Percentiles rank a stretch among this genome's conserved stretches.
Conservation (phyloP, 2,113 vertebrate genomes). For the Ellobius talpinus region DNA sequence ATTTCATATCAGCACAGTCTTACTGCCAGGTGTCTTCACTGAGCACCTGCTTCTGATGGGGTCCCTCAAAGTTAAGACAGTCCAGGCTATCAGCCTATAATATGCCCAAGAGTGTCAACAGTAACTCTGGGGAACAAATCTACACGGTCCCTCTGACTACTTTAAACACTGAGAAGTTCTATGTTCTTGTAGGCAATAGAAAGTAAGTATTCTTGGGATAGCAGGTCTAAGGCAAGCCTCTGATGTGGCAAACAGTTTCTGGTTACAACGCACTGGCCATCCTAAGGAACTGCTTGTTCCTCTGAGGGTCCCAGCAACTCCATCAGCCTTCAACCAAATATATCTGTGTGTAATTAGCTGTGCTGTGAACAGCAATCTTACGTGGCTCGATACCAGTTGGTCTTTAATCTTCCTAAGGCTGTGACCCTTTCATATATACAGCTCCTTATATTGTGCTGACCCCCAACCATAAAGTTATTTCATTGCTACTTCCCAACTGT, state of each 20-base stretch:
- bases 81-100: background rate
- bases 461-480: background rate
- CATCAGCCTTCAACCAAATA: background rate
- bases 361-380: background rate
- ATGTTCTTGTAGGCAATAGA: background rate
- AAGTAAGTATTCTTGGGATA: background rate
- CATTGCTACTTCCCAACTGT: background rate
- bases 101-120: background rate
- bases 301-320: background rate
- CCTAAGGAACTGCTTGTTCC: background rate
- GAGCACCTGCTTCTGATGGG: background rate
- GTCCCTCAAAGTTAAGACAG: background rate
- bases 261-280: background rate
- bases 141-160: background rate
- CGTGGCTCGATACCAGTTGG: background rate
- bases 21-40: background rate
- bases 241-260: background rate
- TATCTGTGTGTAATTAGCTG: background rate
- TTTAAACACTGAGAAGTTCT: background rate
- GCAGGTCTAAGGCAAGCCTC: background rate
- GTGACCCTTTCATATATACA: background rate
- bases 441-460: background rate
- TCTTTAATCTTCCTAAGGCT: background rate
- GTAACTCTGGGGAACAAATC: background rate
- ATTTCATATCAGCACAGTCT: conserved; percentile 28